Base-by-base conservation (phyloP, 2,888 invertebrate genomes). In the Caenorhabditis uteleia region DNA sequence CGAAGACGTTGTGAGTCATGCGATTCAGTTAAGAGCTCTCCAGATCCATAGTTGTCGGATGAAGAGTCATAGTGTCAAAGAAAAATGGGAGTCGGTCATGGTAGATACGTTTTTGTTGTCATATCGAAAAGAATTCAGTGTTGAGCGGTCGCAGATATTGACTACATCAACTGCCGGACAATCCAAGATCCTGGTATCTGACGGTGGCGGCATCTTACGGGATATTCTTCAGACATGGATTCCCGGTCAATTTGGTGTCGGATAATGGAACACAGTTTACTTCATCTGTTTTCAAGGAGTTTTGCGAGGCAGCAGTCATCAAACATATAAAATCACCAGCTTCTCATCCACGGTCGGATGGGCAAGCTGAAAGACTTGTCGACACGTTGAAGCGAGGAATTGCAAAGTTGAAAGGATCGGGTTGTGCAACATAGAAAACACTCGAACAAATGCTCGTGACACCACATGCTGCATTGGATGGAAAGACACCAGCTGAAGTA, bases 251-350 rank as follows among this genome's bases (percentile, higher is more conserved):
- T 8, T 12, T 72, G 2, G 74, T 75, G 1, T 47, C 64, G 1
- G 74, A 76, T 38, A 75, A 76, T 53, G 70, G 68, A 16, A 42
- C 68, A 7, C 68, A 58, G 27, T 74, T 74, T 42, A 31, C 56
- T 0, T 54, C 62, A 4, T n/a, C 20, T 6, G 60, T 54, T 14
- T 74, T 72, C 45, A 34, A 40, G 1, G 14, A 36, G 12, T 74
- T 60, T 26, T 68, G 65, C 27, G 29, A 33, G 12, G 10, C 25
- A 4, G 1, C 16, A 1, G 65, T 54, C 1, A 69, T 71, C 27
- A 21, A 46, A 2, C 65, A 68, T 23, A 18, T 55, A 1, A 38
- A 42, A 10, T 57, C 72, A 1, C 55, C 74, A 7, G 57, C 75
- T 2, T 70, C 50, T 36, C 70, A 70, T 36, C 76, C 70, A 3